These are phyloP conservation scores for Heterodera carotae DNA, from an alignment of 1,140 invertebrate genomes.

Conservation along the genomic window DNA sequence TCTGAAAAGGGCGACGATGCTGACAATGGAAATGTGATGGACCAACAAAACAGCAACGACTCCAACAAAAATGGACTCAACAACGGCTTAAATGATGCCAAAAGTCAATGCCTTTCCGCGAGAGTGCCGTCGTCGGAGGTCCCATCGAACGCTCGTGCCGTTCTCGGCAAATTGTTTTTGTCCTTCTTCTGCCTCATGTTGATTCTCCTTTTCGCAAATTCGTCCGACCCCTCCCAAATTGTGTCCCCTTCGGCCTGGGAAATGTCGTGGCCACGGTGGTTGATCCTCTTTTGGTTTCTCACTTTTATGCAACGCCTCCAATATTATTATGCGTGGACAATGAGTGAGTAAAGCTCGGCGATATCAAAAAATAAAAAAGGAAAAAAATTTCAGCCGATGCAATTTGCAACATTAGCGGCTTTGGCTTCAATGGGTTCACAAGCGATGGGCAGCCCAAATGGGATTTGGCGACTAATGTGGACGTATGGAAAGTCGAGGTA, in stretches of 20 bases:
- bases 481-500: slow-evolving; percentile 85
- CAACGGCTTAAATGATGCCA: neutral
- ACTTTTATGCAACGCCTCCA: slow-evolving; percentile 73
- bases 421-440: slow-evolving; percentile 68
- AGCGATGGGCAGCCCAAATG: slow-evolving; percentile 74
- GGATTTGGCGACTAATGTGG: slow-evolving; percentile 89
- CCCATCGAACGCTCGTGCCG: slow-evolving; percentile 11
- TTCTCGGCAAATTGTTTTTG: slow-evolving; percentile 36
- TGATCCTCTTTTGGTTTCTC: slow-evolving; percentile 38
- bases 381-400: slow-evolving; percentile 67
- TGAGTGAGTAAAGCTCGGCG: too few species aligned
- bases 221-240: slow-evolving; percentile 24
- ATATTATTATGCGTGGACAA: slow-evolving; percentile 93
- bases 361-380: too few species aligned
- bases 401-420: slow-evolving; percentile 85
- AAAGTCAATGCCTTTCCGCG: neutral
- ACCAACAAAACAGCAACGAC: neutral
- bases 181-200: slow-evolving; percentile 30
- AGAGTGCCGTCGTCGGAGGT: neutral
- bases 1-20: neutral
- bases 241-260: slow-evolving; percentile 18
- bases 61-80: neutral
- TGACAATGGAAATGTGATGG: neutral
- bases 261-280: slow-evolving; percentile 38
- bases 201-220: slow-evolving; percentile 25